Evolutionary conservation across 2,888 invertebrate genomes (phyloP), one percentile per base, ranked within the genome.

Genomic region (Oxyscelio sp.): DNA sequence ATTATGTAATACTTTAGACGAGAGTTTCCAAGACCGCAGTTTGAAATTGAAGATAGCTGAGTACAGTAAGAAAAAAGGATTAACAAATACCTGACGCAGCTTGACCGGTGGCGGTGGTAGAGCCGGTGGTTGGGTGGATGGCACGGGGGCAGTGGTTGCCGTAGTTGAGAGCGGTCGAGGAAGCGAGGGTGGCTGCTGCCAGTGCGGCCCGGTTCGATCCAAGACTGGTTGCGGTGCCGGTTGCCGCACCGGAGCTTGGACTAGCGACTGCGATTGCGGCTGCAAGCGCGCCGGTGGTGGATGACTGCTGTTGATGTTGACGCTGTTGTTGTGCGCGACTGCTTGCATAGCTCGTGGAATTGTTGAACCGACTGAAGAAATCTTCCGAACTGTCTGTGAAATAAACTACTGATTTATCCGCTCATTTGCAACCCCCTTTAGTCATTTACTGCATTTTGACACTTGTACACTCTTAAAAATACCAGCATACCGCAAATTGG

Each of bases 361-460:
- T 90, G 94, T 91, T 92, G 94, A 94, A 93, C 89, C 94, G 94
- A 91, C 91, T 92, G 94, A 93, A 94, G 94, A 94, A 94, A 94
- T 94, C 95, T 95, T 95, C 95, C 95, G 95, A 95, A 95, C 95
- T 95, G 95, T 95, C 95, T 95, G 95, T 94, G 95, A 95, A 95
- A 95, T 91, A 87, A 93, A 89, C 90, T 91, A 92, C 93, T 94
- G 93, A 95, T 94, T 93, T 93, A 89, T 91, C 92, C 91, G 93
- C 85, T 85, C 93, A 89, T 66, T 80, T 78, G n/a, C n/a, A n/a
- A n/a, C n/a, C n/a, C n/a, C n/a, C n/a, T n/a, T n/a, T n/a, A n/a
- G n/a, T n/a, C n/a, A n/a, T n/a, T n/a, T n/a, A n/a, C n/a, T n/a
- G n/a, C n/a, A n/a, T n/a, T n/a, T n/a, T n/a, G n/a, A n/a, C n/a